Conservation (phyloP, 2,888 invertebrate species). For the Anorthoa munda region DNA sequence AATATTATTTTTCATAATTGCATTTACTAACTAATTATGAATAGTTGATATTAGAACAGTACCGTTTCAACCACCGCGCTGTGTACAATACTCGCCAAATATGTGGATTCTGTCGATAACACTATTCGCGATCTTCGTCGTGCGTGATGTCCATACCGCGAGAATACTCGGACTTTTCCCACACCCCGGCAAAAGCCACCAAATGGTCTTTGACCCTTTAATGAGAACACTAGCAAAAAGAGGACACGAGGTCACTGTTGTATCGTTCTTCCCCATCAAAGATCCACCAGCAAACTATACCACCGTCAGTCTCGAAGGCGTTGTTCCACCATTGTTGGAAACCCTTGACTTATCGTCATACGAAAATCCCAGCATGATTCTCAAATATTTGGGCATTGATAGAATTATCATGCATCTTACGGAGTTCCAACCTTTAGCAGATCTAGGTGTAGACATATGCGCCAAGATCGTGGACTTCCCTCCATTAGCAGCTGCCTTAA, state of each 20-base stretch:
- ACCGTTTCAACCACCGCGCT: background rate
- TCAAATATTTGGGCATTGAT: slow-evolving; percentile 22
- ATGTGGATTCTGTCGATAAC: slow-evolving; percentile 1
- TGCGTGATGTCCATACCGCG: background rate
- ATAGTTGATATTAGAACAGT: slow-evolving; percentile 12
- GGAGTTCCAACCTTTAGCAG: slow-evolving; percentile 34
- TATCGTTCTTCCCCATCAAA: slow-evolving; percentile 90
- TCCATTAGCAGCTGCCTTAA: slow-evolving; percentile 23
- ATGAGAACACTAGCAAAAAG: slow-evolving; percentile 88
- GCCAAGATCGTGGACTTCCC: slow-evolving; percentile 33
- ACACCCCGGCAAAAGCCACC: slow-evolving; percentile 87
- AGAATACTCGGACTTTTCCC: slow-evolving; percentile 38
- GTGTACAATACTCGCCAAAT: background rate
- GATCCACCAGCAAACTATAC: slow-evolving; percentile 85
- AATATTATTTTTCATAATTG: background rate
- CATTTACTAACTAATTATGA: slow-evolving; percentile 1
- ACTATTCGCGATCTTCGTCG: slow-evolving; percentile 5
- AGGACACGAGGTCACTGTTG: slow-evolving; percentile 92
- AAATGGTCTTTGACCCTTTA: slow-evolving; percentile 91
- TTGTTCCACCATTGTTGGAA: slow-evolving; percentile 19
- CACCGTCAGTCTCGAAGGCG: slow-evolving; percentile 59
- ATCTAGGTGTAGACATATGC: slow-evolving; percentile 19
- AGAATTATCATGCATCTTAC: slow-evolving; percentile 24
- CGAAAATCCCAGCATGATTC: slow-evolving; percentile 5
- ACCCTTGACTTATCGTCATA: background rate